Percentiles rank a stretch among this genome's conserved stretches.
phyloP scores from a whole-genome alignment of 2,888 invertebrate species.

The Metopia argyrocephala region DNA sequence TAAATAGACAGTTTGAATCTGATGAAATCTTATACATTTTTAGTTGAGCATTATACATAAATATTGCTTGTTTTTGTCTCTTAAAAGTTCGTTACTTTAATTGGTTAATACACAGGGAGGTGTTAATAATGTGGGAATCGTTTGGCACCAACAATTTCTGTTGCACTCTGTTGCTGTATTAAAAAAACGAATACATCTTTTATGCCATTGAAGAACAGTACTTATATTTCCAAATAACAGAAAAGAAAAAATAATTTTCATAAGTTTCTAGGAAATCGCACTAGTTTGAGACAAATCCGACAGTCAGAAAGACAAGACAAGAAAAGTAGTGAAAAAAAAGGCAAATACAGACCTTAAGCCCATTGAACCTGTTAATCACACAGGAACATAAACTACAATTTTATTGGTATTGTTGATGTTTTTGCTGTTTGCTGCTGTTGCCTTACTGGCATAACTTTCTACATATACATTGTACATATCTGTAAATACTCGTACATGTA shows the following conservation, averaged over 20 bases:
- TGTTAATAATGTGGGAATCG: constrained; percentile 77
- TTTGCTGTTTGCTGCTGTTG: too few relatives aligned
- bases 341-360: neutral
- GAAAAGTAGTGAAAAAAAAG: neutral
- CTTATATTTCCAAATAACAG: too few relatives aligned
- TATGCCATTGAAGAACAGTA: too few relatives aligned
- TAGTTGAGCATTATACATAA: too few relatives aligned
- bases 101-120: constrained; percentile 65
- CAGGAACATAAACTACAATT: neutral
- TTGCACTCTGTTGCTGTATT: too few relatives aligned
- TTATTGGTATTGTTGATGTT: neutral
- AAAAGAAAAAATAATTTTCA: too few relatives aligned
- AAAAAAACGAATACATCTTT: too few relatives aligned
- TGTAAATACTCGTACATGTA: neutral
- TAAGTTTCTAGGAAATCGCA: constrained; percentile 62
- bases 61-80: neutral
- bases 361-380: constrained; percentile 1
- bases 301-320: neutral
- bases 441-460: neutral
- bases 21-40: too few relatives aligned
- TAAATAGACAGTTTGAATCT: too few relatives aligned
- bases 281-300: constrained; percentile 18
- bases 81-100: neutral
- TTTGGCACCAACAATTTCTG: constrained; percentile 74
- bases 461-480: neutral